Evolutionary conservation across 2,113 vertebrate genomes (phyloP).

Genomic region (Typhlomys cinereus): DNA sequence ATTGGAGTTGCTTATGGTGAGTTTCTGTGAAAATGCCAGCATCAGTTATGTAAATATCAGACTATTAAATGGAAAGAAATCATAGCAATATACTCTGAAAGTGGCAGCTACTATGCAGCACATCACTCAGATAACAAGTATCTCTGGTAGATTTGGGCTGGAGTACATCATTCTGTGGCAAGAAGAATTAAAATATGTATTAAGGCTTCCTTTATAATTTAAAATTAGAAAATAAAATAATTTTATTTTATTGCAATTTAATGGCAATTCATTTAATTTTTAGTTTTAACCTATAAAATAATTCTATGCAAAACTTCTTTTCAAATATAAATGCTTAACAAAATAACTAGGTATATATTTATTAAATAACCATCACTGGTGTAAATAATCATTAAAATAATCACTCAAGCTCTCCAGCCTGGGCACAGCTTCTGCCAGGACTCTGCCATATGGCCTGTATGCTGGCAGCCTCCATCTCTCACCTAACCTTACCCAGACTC

Average conservation of each 20-base stretch:
- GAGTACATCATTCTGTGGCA: background rate
- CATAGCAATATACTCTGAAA: background rate
- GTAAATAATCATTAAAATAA: background rate
- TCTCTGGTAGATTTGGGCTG: background rate
- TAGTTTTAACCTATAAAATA: background rate
- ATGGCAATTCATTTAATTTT: background rate
- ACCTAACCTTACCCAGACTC: too few species aligned
- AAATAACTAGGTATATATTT: background rate
- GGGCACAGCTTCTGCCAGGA: too few species aligned
- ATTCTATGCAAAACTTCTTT: background rate
- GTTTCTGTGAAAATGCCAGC: background rate
- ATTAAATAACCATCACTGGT: background rate
- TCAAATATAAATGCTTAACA: background rate
- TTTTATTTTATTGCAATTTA: background rate
- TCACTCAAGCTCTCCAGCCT: too few species aligned
- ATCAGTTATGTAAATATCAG: background rate
- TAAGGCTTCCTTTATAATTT: background rate
- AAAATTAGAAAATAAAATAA: background rate
- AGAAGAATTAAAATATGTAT: background rate
- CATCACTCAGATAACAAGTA: background rate
- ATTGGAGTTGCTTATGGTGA: background rate
- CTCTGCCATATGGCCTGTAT: too few species aligned
- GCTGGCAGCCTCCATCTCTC: too few species aligned
- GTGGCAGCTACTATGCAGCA: too few species aligned
- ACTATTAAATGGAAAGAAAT: background rate